Base-by-base conservation (phyloP, 2,113 vertebrate species). In the Hepsetus odoe region DNA sequence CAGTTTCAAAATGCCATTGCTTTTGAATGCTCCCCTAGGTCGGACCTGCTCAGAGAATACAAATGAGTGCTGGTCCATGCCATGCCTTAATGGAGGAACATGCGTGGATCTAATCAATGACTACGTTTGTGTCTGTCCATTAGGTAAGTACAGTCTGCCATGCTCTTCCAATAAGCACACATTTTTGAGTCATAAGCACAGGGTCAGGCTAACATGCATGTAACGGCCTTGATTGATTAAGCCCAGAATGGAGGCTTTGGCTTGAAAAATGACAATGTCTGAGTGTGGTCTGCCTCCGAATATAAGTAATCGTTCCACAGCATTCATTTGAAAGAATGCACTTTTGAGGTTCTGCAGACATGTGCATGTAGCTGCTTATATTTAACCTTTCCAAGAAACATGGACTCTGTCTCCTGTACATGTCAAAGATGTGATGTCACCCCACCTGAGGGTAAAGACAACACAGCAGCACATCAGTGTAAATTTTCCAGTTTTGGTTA, bases 61-160 rank as follows among this genome's bases (percentile, higher is more conserved):
- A 74, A 90, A 83, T 35, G 88, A 90, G 2, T 95, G 92, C 74
- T 86, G 84, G 88, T 89, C 91, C 22, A 88, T 80, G 82, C 90
- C 89, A 28, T 94, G 92, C 83, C 86, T 90, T 83, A 94, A 94
- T 28, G 87, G 91, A 87, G 93, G 91, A 79, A 91, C 86, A 1
- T 95, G 91, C 88, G 81, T 92, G 85, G 91, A 93, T 83, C 75
- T 87, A 53, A 74, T 82, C 81, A 91, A 87, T 86, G 89, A 86
- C 77, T 94, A 92, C 83, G 90, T 86, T 84, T 95, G 92, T 88
- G 84, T 84, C 55, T 95, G 92, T 80, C 89, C 82, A 55, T 40
- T 79, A 61, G 93, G 91, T 95, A 89, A 92, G 92, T 53, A 85
- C 67, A 71, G 72, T 51, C 8, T n/a, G 28, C 46, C 35, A 16